Conservation (phyloP, 2,888 invertebrate genomes). For the Ophioninae sp. region DNA sequence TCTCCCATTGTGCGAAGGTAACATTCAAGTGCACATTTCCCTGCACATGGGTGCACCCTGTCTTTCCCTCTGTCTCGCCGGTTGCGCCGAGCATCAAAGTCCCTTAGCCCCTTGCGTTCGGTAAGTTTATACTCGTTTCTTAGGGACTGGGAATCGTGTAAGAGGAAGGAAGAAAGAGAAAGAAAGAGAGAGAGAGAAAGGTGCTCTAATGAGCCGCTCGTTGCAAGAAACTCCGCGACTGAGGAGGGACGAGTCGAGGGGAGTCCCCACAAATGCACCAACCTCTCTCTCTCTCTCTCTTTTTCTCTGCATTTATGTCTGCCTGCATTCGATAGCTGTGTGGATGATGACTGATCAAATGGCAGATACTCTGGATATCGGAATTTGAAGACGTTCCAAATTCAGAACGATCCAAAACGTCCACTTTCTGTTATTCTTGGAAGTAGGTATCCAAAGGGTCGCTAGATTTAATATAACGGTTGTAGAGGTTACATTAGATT, state of each 20-base stretch:
- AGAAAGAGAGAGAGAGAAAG: slow-evolving; percentile 18
- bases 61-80: neutral
- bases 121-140: slow-evolving; percentile 47
- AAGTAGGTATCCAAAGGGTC: too few relatives aligned
- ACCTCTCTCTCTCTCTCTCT: neutral
- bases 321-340: slow-evolving; percentile 10
- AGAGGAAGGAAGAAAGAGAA: slow-evolving; percentile 26
- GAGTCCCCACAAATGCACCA: slow-evolving; percentile 41
- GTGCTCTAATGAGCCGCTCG: slow-evolving; percentile 59
- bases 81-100: slow-evolving; percentile 37
- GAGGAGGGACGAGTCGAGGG: slow-evolving; percentile 45
- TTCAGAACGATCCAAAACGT: too few relatives aligned
- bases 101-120: slow-evolving; percentile 38
- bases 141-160: neutral
- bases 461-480: too few relatives aligned
- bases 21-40: slow-evolving; percentile 54
- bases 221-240: slow-evolving; percentile 62
- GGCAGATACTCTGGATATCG: too few relatives aligned
- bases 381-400: too few relatives aligned
- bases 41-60: slow-evolving; percentile 49
- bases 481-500: too few relatives aligned
- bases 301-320: neutral
- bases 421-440: too few relatives aligned
- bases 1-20: slow-evolving; percentile 40
- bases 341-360: neutral